Evolutionary conservation across 2,888 invertebrate species (phyloP).

Genomic region (Sarcophaga caerulescens): DNA sequence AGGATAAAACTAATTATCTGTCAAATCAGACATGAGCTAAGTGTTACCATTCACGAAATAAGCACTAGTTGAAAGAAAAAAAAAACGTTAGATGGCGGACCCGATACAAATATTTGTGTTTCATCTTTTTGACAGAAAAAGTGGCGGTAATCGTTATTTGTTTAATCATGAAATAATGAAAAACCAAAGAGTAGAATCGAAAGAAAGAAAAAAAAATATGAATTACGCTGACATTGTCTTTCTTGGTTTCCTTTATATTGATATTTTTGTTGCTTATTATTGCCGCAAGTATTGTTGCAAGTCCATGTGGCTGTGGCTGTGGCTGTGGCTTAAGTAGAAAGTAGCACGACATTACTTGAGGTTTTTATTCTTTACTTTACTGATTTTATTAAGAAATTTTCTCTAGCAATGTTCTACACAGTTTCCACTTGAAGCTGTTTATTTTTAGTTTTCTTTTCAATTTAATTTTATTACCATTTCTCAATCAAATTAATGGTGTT

Average conservation of each 20-base stretch:
- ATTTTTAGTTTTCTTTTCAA: conserved; percentile 15
- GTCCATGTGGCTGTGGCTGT: conserved; percentile 4
- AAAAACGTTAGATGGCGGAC: too few species aligned
- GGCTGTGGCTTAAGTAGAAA: conserved; percentile 58
- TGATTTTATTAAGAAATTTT: conserved; percentile 48
- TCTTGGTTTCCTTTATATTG: conserved; percentile 19
- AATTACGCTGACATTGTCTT: conserved; percentile 28
- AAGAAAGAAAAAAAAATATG: neutral
- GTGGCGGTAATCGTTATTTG: conserved; percentile 61
- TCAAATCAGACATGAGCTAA: too few species aligned
- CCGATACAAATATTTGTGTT: neutral
- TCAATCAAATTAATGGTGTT: neutral
- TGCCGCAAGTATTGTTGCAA: neutral
- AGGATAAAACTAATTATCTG: too few species aligned
- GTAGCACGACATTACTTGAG: conserved; percentile 65
- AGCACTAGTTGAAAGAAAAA: too few species aligned
- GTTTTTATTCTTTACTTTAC: conserved; percentile 41
- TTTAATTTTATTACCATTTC: conserved; percentile 12
- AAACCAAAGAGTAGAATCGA: conserved; percentile 11
- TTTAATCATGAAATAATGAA: conserved; percentile 49
- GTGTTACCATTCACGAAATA: too few species aligned
- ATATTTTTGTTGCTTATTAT: conserved; percentile 24
- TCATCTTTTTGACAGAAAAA: conserved; percentile 40
- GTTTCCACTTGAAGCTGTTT: conserved; percentile 26
- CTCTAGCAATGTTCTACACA: conserved; percentile 58